Evolutionary conservation across 2,797 vertebrate genomes (phyloP).

Genomic region (Rhinoraja longicauda): DNA sequence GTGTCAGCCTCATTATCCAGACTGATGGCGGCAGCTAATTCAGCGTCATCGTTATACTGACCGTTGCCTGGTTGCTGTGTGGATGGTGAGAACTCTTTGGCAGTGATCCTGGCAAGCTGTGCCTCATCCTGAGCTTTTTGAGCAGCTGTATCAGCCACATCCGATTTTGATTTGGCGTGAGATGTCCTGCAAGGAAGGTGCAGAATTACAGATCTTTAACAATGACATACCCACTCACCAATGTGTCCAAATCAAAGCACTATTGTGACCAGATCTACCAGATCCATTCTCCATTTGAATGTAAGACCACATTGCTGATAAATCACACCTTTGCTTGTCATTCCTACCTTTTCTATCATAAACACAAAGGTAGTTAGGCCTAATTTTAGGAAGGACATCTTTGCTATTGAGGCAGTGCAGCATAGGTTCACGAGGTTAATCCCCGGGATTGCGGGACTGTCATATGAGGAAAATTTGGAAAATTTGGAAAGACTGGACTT

Average conservation of each 20-base stretch:
- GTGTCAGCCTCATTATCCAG: background rate
- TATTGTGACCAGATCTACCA: background rate
- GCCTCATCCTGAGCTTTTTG: conserved; percentile 93
- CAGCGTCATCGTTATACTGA: conserved; percentile 54
- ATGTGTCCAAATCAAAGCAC: background rate
- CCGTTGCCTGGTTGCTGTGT: conserved; percentile 92
- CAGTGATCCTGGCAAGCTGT: conserved; percentile 86
- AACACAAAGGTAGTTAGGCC: background rate
- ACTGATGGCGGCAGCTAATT: background rate
- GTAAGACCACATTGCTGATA: background rate
- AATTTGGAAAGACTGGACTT: too few species aligned
- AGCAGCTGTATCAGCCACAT: conserved; percentile 74
- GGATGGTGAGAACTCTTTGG: conserved; percentile 97
- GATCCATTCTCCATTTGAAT: background rate
- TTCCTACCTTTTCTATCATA: background rate
- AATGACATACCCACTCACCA: background rate
- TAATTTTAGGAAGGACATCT: too few species aligned
- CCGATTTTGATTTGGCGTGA: conserved; percentile 86
- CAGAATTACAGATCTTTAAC: conserved; percentile 32
- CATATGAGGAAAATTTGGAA: too few species aligned
- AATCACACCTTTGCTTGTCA: background rate
- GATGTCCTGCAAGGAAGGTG: conserved; percentile 71
- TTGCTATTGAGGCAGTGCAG: too few species aligned
- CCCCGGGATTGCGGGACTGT: too few species aligned
- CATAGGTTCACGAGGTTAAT: too few species aligned